Evolutionary conservation across 2,797 vertebrate species (phyloP), one percentile per base, ranked within the genome.

Genomic region (Choloepus didactylus): DNA sequence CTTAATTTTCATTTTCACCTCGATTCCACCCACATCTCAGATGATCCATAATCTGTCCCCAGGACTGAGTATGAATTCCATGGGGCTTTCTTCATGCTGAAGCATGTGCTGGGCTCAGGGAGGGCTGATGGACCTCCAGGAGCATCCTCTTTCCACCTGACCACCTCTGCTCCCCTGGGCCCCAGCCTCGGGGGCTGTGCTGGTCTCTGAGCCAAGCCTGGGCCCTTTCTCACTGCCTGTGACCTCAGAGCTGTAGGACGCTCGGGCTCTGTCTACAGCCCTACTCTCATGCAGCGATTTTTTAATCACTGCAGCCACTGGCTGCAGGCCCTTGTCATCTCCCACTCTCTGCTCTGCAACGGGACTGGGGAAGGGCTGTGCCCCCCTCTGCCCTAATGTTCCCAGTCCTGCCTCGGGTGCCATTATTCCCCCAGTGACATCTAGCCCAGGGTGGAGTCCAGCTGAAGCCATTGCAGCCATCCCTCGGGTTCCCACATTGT

Each of bases 341-440:
- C 14, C 59, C 29, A 3, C 46, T 14, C 46, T 14, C 9, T 86
- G 38, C 56, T 67, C 23, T 31, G 54, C 21, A 38, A 1, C 4
- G 12, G 69, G 38, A 0, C 59, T 54, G 1, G 1, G 80, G 1
- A 35, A 15, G 41, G 29, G 21, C 15, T 1, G 0, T 5, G 18
- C 23, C 49, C 21, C 64, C 31, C 69, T 10, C 46, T 49, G 46
- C 46, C 46, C 10, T 10, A 49, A 49, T 7, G 46, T 49, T 10
- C 46, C 10, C 41, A 6, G 0, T 7, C 59, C 31, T 1, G 21
- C 18, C 16, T 12, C 5, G 0, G 54, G 49, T 12, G 4, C 35
- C 18, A 0, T 29, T 4, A 10, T 8, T n/a, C 4, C 16, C 49
- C 38, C 1, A 5, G 15, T 4, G 73, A 23, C 66, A 8, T 27